These are phyloP conservation scores for Campoletis sonorensis DNA, from an alignment of 1,140 invertebrate genomes.

Conservation along the genomic window DNA sequence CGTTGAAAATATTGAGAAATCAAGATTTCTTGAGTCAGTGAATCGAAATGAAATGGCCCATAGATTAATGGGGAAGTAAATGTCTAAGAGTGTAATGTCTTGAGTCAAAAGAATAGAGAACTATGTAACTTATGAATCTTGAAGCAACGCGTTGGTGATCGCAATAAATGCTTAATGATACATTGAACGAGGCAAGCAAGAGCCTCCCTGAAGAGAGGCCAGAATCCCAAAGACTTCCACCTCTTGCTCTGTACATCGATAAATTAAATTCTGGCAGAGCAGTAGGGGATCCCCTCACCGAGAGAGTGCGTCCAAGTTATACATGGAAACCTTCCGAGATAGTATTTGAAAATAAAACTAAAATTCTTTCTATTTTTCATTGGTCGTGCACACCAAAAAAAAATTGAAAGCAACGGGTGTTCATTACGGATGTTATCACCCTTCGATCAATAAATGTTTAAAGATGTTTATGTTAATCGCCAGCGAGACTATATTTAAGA, in stretches of 20 bases:
- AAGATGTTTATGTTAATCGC: not conserved
- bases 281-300: conserved; percentile 8
- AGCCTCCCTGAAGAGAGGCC: conserved; percentile 4
- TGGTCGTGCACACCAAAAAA: not conserved
- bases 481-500: too few relatives aligned
- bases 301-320: not conserved
- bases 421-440: not conserved
- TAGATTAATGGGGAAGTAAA: conserved; percentile 21
- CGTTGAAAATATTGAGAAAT: too few relatives aligned
- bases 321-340: not conserved
- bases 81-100: conserved; percentile 41
- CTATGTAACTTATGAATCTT: conserved; percentile 20
- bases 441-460: not conserved
- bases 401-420: not conserved
- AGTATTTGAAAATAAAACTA: not conserved
- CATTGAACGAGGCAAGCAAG: conserved; percentile 57
- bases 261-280: conserved; percentile 17
- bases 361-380: not conserved
- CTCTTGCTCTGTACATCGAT: not conserved
- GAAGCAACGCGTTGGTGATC: conserved; percentile 54
- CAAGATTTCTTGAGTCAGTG: too few relatives aligned
- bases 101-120: conserved; percentile 29
- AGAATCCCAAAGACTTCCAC: conserved; percentile 13
- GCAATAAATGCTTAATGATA: conserved; percentile 70
- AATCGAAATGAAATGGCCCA: not conserved